Conservation (phyloP, 2,888 invertebrate genomes). For the Diarsia brunnea region DNA sequence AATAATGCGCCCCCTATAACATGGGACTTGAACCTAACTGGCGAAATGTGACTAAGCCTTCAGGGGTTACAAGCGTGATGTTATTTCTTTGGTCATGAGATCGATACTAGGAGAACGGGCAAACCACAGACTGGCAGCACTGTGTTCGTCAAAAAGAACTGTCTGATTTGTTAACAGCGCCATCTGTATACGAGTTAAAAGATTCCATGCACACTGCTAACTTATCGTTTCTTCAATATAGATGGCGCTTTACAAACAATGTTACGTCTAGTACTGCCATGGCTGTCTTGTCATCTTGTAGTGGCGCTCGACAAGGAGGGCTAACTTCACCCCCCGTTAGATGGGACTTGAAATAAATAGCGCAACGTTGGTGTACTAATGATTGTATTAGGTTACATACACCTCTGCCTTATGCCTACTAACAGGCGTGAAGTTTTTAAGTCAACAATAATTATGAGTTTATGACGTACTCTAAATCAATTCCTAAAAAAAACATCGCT, state of each 20-base stretch:
- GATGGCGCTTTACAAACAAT: background rate
- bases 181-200: slow-evolving; percentile 11
- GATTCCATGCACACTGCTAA: background rate
- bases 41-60: too few species aligned
- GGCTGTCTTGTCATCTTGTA: too few species aligned
- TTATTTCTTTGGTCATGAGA: background rate
- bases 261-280: background rate
- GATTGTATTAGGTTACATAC: too few species aligned
- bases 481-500: background rate
- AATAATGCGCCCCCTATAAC: too few species aligned
- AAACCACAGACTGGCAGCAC: background rate
- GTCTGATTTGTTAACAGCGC: slow-evolving; percentile 2
- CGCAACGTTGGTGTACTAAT: too few species aligned
- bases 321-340: background rate
- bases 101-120: background rate
- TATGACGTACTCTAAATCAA: too few species aligned
- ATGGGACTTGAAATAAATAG: too few species aligned
- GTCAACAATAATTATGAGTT: too few species aligned
- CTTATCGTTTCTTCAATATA: background rate
- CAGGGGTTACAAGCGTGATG: too few species aligned
- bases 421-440: too few species aligned
- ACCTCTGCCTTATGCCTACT: too few species aligned
- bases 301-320: background rate
- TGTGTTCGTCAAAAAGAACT: background rate
- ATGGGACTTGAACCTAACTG: too few species aligned